phyloP scores from a whole-genome alignment of 2,113 vertebrate genomes.

The Phocoena sinus region DNA sequence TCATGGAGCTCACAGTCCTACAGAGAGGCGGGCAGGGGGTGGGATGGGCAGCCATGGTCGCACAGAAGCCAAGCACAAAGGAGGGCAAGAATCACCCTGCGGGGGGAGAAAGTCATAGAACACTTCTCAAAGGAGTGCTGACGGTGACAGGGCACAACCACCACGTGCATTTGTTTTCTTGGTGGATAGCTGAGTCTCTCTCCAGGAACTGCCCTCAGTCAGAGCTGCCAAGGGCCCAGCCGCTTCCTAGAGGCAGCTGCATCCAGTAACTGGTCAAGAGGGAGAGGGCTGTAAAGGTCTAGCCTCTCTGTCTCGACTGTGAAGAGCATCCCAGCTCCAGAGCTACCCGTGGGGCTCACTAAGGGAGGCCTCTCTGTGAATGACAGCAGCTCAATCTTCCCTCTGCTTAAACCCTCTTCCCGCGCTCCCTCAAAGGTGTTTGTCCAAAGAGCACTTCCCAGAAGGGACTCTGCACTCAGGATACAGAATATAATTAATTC shows the following conservation, averaged over 20 bases:
- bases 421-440: not conserved
- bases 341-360: rapidly evolving
- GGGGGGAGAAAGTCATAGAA: not conserved
- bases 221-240: not conserved
- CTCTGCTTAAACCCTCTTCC: not conserved
- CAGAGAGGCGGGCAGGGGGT: rapidly evolving
- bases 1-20: not conserved
- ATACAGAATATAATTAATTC: rapidly evolving
- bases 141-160: rapidly evolving
- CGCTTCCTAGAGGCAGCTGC: not conserved
- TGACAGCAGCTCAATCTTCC: not conserved
- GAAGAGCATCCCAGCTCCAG: not conserved
- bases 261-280: not conserved
- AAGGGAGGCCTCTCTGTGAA: too few species aligned
- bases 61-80: not conserved
- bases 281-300: not conserved
- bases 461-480: not conserved
- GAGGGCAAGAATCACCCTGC: not conserved
- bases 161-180: not conserved
- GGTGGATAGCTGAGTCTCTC: not conserved
- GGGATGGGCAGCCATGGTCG: rapidly evolving
- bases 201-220: not conserved
- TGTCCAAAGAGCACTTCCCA: not conserved
- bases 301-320: not conserved
- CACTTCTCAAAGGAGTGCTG: not conserved